Conservation (phyloP, 1,140 invertebrate genomes). For the Dysdera silvatica region DNA sequence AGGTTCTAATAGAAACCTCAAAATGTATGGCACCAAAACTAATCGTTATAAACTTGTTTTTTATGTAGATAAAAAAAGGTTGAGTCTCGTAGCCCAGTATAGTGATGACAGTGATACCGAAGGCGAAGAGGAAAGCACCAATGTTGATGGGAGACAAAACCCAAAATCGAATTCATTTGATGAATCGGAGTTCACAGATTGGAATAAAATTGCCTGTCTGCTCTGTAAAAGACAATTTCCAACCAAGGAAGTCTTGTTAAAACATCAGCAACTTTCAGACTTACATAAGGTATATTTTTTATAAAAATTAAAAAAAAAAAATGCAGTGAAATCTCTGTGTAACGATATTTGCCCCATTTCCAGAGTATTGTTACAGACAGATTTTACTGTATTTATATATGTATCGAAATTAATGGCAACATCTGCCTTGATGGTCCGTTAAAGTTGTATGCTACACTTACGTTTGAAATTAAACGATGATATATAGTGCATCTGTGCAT, state of each 20-base stretch:
- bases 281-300: conserved; percentile 85
- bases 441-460: too few relatives aligned
- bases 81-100: conserved; percentile 68
- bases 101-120: conserved; percentile 39
- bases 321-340: too few relatives aligned
- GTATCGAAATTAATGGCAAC: too few relatives aligned
- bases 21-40: conserved; percentile 11
- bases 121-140: conserved; percentile 11
- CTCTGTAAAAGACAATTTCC: conserved; percentile 92
- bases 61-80: too few relatives aligned
- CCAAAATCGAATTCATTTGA: conserved; percentile 35
- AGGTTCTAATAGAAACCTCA: too few relatives aligned
- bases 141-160: conserved; percentile 6
- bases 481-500: too few relatives aligned
- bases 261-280: conserved; percentile 88
- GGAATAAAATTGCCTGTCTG: conserved; percentile 82
- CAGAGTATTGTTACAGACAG: too few relatives aligned
- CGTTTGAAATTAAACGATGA: too few relatives aligned
- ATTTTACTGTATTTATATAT: too few relatives aligned
- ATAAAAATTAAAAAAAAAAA: too few relatives aligned
- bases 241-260: conserved; percentile 74
- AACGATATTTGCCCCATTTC: too few relatives aligned
- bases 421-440: too few relatives aligned
- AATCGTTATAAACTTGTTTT: conserved; percentile 20
- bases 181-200: conserved; percentile 65